Evolutionary conservation across 2,797 vertebrate genomes (phyloP), one percentile per base, ranked within the genome.

Genomic region (Anniella stebbinsi): DNA sequence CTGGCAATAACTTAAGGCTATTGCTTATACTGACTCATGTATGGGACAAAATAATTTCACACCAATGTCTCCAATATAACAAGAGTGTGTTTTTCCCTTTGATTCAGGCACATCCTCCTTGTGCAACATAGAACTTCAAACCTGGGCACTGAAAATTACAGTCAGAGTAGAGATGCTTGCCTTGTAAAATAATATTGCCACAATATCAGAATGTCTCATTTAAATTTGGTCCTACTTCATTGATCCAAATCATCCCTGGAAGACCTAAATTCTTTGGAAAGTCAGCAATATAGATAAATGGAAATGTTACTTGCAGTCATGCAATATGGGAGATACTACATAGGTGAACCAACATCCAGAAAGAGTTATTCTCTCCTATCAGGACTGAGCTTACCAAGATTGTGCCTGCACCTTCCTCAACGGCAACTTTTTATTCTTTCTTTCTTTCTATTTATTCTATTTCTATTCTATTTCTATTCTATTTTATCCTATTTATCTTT

Each of bases 151-250:
- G 41, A 77, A 83, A 87, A 87, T 8, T 48, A 57, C 85, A 77
- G 72, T 77, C 73, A 87, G 28, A 77, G 38, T 38, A 77, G 57
- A 77, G 85, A 77, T 87, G 73, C 73, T 77, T 87, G 72, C 41
- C 85, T 87, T 87, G 72, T 63, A 77, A 87, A 87, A 87, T 87
- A 87, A 87, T 77, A 77, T 87, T 87, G 28, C 73, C 45, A 41
- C 18, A 48, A 87, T 66, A 72, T 66, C 54, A 87, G 60, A 87
- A 77, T 87, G 57, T 66, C 38, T 77, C 28, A 87, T 87, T 87
- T 77, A 77, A 63, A 77, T 87, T 87, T 60, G 57, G 85, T 77
- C 85, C 75, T 77, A 23, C 30, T 54, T 87, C 73, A 77, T 66
- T 63, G 73, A 87, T 87, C 57, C 38, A 87, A 76, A 60, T n/a